These are phyloP conservation scores for Halcyon senegalensis DNA, from an alignment of 2,113 vertebrate species.

Conservation along the genomic window DNA sequence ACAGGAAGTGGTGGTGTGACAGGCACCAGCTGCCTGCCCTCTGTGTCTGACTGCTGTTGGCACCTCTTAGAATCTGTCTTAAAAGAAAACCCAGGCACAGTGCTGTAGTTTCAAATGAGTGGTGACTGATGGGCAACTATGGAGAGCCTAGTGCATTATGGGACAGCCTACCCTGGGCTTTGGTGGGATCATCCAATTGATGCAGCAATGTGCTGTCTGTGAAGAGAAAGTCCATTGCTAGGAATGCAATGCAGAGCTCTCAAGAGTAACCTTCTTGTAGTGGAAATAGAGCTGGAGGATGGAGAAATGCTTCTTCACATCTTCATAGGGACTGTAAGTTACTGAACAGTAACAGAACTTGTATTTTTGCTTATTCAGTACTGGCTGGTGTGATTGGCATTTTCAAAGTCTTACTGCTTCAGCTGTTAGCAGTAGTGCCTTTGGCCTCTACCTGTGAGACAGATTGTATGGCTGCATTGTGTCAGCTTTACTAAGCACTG, in stretches of 20 bases:
- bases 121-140: not conserved
- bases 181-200: not conserved
- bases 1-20: not conserved
- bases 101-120: not conserved
- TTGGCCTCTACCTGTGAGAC: not conserved
- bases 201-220: not conserved
- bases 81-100: not conserved
- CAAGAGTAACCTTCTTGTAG: not conserved
- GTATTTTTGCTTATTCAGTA: not conserved
- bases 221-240: not conserved
- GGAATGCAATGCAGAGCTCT: not conserved
- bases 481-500: not conserved
- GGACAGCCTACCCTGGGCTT: not conserved
- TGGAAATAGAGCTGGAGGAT: not conserved
- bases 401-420: not conserved
- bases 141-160: rapidly evolving
- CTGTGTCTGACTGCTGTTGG: not conserved
- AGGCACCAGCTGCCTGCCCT: not conserved
- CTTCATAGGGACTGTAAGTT: not conserved
- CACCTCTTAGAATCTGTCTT: not conserved
- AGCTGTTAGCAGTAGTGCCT: not conserved
- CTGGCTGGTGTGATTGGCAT: not conserved
- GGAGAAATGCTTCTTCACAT: not conserved
- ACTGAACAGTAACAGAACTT: not conserved
- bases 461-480: not conserved